Base-by-base conservation (phyloP, 2,888 invertebrate species). In the Stratiomys singularior region DNA sequence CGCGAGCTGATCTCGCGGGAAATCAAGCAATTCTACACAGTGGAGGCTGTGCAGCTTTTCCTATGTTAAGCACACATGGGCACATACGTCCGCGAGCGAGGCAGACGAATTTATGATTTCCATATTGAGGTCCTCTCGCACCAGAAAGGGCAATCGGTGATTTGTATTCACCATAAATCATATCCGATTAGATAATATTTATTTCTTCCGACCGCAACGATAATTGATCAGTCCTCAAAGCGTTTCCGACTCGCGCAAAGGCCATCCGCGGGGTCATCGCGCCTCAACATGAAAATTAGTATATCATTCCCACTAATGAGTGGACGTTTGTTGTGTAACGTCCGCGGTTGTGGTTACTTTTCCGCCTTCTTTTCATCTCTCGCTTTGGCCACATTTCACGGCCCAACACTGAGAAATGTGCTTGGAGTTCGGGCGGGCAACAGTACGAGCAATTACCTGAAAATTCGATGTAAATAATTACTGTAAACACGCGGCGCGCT, bases 391-490 rank as follows among this genome's bases (percentile, higher is more conserved):
- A 37, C 37, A 5, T n/a, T n/a, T 44, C 15, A 44, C 9, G 46
- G 9, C 11, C 11, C 46, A 44, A 15, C 46, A 44, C 46, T 11
- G 46, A 9, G 15, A 9, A 44, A 44, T 52, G 52, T 18, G 15
- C 18, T 52, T 15, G 52, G 30, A 1, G 18, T 64, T 64, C 64
- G 28, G 28, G 64, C 28, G 64, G 30, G 30, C 64, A 64, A 28
- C 30, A 64, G 64, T 64, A 64, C 64, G 1, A 25, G 30, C 30
- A 64, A 64, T 64, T 64, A 64, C 64, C 23, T 28, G 30, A 64
- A 64, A 64, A 64, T 64, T 64, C 64, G 64, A 13, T 64, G 28
- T 27, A 64, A 64, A 64, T 64, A 64, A 64, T 64, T 64, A 64
- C 28, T 30, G 30, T 64, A 64, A 64, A 64, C 18, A 37, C 9